Evolutionary conservation across 2,888 invertebrate genomes (phyloP).

Genomic region (Heliconius hortense): DNA sequence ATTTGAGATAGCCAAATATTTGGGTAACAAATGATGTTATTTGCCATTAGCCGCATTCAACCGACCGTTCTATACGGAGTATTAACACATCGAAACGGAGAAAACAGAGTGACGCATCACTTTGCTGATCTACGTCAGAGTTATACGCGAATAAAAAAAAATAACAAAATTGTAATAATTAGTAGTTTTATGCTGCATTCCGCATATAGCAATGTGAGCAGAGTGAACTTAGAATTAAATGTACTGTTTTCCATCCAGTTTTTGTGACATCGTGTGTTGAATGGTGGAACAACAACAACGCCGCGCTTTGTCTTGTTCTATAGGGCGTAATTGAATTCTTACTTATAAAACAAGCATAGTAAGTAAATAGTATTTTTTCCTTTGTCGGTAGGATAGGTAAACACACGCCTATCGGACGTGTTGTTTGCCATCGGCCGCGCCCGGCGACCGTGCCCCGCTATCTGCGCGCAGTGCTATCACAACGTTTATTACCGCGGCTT

Average conservation of each 20-base stretch:
- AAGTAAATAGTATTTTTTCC: no score
- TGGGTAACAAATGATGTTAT: background rate
- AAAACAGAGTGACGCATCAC: background rate
- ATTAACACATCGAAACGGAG: no score
- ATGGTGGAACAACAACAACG: no score
- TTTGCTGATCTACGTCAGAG: background rate
- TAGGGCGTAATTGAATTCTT: no score
- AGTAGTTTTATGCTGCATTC: background rate
- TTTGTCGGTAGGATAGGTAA: no score
- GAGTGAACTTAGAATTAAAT: background rate
- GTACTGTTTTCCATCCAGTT: background rate
- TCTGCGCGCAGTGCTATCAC: slow-evolving; percentile 5
- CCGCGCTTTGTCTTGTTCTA: no score
- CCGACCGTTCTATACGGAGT: background rate
- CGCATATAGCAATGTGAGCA: background rate
- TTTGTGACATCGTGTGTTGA: no score
- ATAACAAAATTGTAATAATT: background rate
- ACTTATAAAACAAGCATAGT: no score
- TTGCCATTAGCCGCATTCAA: background rate
- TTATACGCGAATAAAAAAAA: background rate
- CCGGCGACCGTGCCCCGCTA: background rate
- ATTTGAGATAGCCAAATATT: background rate
- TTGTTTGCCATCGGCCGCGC: no score
- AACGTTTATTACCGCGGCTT: slow-evolving; percentile 36
- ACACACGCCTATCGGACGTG: background rate